A percentile compares a stretch with the other conserved stretches of the same genome.
phyloP scores from a whole-genome alignment of 2,797 vertebrate genomes.

The Saguinus oedipus region DNA sequence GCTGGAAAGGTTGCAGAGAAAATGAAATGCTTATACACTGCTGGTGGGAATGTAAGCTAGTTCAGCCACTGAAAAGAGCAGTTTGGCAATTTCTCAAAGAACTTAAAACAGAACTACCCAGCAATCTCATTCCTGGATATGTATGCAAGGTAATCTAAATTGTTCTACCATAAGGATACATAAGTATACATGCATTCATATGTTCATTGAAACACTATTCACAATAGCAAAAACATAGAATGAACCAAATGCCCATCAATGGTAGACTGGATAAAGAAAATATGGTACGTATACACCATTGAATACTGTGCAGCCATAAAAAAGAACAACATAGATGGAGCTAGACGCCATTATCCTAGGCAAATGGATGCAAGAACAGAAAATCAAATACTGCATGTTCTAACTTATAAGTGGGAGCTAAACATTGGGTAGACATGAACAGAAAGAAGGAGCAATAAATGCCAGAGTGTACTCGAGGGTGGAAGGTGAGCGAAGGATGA shows the following conservation, averaged over 20 bases:
- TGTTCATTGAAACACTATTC: neutral
- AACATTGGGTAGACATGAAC: too few species aligned
- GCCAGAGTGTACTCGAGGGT: too few species aligned
- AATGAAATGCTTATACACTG: neutral
- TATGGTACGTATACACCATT: neutral
- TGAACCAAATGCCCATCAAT: neutral
- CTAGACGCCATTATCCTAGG: too few species aligned
- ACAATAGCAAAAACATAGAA: neutral
- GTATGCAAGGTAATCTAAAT: neutral
- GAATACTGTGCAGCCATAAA: neutral
- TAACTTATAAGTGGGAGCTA: too few species aligned
- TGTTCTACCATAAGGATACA: neutral
- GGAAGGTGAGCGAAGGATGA: too few species aligned
- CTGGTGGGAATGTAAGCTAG: neutral
- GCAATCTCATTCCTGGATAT: neutral
- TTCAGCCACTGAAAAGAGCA: neutral
- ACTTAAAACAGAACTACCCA: neutral
- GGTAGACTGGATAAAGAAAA: neutral
- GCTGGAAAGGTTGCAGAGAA: neutral
- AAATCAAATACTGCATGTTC: too few species aligned
- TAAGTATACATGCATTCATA: neutral
- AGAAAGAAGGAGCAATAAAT: too few species aligned
- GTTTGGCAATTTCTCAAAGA: neutral
- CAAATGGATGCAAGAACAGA: too few species aligned
- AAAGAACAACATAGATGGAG: neutral